Evolutionary conservation across 2,888 invertebrate species (phyloP).

Genomic region (Baccha elongata): DNA sequence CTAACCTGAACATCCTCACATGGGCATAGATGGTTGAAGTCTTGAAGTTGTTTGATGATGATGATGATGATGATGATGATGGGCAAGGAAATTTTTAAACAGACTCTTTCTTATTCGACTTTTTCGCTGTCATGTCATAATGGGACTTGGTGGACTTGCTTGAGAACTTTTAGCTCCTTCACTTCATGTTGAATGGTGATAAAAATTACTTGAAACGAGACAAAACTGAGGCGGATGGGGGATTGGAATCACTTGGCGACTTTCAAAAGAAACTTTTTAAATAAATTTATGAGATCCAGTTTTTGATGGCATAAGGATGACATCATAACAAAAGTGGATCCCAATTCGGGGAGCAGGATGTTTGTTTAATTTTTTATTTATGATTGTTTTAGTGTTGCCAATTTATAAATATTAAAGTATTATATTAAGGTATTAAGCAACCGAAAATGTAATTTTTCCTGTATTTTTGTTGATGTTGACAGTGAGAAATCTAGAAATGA

Average conservation of each 20-base stretch:
- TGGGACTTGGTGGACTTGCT: conserved; percentile 59
- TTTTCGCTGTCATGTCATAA: conserved; percentile 49
- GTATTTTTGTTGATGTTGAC: too few species aligned
- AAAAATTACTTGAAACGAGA: background rate
- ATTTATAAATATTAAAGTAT: background rate
- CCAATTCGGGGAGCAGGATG: conserved; percentile 18
- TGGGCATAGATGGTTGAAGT: conserved; percentile 32
- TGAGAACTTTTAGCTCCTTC: conserved; percentile 34
- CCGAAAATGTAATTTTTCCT: too few species aligned
- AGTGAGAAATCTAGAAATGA: too few species aligned
- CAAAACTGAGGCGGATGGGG: background rate
- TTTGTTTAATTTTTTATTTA: background rate
- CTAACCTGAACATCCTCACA: conserved; percentile 12
- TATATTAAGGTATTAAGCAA: too few species aligned
- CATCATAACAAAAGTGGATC: conserved; percentile 46
- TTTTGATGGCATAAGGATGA: conserved; percentile 48
- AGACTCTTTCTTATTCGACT: conserved; percentile 36
- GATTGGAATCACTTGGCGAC: conserved; percentile 33
- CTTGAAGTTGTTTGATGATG: conserved; percentile 44
- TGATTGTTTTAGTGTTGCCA: conserved; percentile 6
- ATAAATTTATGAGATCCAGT: conserved; percentile 37
- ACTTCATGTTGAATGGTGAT: conserved; percentile 42
- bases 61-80: conserved; percentile 57
- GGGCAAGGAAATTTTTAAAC: conserved; percentile 67
- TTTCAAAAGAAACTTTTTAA: conserved; percentile 16